Conservation (phyloP, 2,113 vertebrate genomes). For the Apistogramma diplotaenia region DNA sequence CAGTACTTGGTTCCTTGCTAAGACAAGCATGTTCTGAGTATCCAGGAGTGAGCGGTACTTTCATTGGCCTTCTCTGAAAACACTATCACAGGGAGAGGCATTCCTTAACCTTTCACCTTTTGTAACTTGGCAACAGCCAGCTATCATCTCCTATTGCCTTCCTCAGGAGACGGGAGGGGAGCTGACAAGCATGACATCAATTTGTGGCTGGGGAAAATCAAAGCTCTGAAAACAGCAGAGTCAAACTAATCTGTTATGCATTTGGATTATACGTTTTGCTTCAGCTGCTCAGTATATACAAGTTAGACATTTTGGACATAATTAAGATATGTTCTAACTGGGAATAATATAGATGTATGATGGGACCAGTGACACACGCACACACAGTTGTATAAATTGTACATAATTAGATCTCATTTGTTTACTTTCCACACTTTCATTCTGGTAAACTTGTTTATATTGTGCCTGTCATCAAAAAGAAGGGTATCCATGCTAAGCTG, state of each 20-base stretch:
- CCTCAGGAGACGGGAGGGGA: constrained; percentile 32
- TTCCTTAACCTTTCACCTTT: constrained; percentile 63
- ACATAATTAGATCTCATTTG: background rate
- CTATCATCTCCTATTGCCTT: constrained; percentile 47
- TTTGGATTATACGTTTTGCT: constrained; percentile 7
- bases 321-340: background rate
- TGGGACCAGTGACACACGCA: background rate
- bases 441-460: background rate
- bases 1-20: constrained; percentile 27
- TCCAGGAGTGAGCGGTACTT: constrained; percentile 37
- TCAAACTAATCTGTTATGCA: constrained; percentile 19
- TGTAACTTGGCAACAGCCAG: constrained; percentile 63
- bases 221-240: constrained; percentile 19
- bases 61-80: constrained; percentile 39
- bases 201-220: constrained; percentile 35
- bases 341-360: background rate
- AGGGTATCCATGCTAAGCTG: background rate
- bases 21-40: constrained; percentile 34
- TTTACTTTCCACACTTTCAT: background rate
- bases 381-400: background rate
- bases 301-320: background rate
- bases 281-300: background rate
- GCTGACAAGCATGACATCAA: constrained; percentile 45
- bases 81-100: constrained; percentile 45
- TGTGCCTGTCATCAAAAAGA: background rate